Conservation (phyloP, 2,113 vertebrate species). For the Amphilophus citrinellus region DNA sequence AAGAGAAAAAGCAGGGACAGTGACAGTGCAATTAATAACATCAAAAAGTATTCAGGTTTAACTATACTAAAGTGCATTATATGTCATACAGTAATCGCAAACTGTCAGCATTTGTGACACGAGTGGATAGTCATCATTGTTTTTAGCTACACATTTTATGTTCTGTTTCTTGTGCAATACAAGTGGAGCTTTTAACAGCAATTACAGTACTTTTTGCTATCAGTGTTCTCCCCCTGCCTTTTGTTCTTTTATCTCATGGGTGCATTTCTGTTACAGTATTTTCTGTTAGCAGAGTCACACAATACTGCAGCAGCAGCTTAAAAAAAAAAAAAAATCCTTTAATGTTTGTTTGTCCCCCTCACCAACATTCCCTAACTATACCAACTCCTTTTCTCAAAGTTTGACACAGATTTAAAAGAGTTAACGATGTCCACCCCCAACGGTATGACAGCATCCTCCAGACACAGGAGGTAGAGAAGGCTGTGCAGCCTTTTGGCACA, state of each 20-base stretch:
- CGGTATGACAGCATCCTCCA: conserved; percentile 5
- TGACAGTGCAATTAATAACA: conserved; percentile 1
- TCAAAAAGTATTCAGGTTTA: conserved; percentile 5
- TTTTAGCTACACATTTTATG: neutral
- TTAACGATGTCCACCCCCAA: conserved; percentile 32
- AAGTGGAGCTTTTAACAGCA: neutral
- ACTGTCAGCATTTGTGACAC: neutral
- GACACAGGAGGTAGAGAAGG: neutral
- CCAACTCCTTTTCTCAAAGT: conserved; percentile 9
- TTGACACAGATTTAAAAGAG: conserved; percentile 8
- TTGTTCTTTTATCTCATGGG: neutral
- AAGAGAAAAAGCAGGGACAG: neutral
- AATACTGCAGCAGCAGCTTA: neutral
- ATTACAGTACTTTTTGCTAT: neutral
- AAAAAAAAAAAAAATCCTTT: neutral
- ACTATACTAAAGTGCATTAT: neutral
- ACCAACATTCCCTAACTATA: neutral
- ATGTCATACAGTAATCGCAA: neutral
- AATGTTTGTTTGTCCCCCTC: conserved; percentile 20
- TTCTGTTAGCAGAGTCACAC: neutral
- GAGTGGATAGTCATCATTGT: neutral
- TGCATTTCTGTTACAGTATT: neutral
- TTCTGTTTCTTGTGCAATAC: neutral
- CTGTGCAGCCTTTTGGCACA: neutral
- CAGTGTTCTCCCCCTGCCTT: neutral